Evolutionary conservation across 2,113 vertebrate genomes (phyloP).

Genomic region (Oplegnathus fasciatus): DNA sequence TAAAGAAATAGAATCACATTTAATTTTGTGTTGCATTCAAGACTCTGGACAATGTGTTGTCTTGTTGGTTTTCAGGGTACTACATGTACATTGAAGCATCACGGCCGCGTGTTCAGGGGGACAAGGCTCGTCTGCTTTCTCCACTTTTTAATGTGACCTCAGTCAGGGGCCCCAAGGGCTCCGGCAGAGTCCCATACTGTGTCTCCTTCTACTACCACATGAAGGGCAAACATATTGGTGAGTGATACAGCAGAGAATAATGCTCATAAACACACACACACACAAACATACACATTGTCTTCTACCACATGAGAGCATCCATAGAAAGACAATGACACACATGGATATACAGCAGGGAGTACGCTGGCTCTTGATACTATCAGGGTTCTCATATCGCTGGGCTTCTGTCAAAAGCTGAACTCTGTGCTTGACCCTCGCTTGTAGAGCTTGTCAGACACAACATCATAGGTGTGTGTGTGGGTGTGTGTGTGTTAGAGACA

Average conservation of each 20-base stretch:
- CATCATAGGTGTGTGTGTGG: not conserved
- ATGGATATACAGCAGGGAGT: not conserved
- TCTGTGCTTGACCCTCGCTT: conserved; percentile 41
- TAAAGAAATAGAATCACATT: not conserved
- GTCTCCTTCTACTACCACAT: conserved; percentile 99
- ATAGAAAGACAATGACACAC: conserved; percentile 8
- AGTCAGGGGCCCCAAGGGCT: conserved; percentile 80
- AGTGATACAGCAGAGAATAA: conserved; percentile 73
- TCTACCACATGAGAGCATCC: not conserved
- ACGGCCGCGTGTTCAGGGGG: conserved; percentile 89
- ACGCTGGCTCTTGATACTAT: not conserved
- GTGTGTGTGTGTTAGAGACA: not conserved
- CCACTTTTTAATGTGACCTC: conserved; percentile 94
- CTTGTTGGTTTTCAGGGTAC: conserved; percentile 86
- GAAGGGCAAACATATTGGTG: conserved; percentile 98
- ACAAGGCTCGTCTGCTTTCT: conserved; percentile 94
- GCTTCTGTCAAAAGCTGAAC: conserved; percentile 50
- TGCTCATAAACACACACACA: not conserved
- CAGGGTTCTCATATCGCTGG: conserved; percentile 6
- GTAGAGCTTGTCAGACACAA: conserved; percentile 49
- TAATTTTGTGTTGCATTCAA: not conserved
- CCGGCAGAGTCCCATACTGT: conserved; percentile 93
- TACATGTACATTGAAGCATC: conserved; percentile 99
- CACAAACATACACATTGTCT: conserved; percentile 1
- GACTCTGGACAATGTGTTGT: not conserved